A percentile compares a stretch with the other conserved stretches of the same genome.
These are phyloP conservation scores for Seriola quinqueradiata DNA, from an alignment of 2,113 vertebrate genomes.

Conservation along the genomic window DNA sequence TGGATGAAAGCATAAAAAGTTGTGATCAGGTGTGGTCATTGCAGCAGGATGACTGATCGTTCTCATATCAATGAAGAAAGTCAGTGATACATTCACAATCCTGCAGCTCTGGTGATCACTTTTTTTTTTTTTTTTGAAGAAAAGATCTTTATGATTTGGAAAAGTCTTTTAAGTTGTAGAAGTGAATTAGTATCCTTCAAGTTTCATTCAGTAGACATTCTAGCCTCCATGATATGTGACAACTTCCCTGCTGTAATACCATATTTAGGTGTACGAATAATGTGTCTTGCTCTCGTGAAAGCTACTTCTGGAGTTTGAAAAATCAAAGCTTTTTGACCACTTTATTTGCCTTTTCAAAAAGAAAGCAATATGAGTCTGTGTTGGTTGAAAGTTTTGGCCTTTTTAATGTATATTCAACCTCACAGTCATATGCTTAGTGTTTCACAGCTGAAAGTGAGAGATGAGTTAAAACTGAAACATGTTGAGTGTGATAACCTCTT, in stretches of 20 bases:
- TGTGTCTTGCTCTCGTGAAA: conserved; percentile 14
- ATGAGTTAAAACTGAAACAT: neutral
- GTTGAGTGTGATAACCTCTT: conserved; percentile 6
- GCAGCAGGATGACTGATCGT: neutral
- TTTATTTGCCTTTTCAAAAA: conserved; percentile 58
- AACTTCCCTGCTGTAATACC: conserved; percentile 28
- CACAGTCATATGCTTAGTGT: neutral
- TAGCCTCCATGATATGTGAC: neutral
- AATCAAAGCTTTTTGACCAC: conserved; percentile 35
- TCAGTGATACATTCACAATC: neutral
- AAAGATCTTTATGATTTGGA: neutral
- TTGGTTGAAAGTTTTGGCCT: conserved; percentile 14
- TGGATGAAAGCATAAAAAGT: conserved; percentile 10
- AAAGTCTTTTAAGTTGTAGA: conserved; percentile 6
- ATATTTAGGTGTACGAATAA: neutral
- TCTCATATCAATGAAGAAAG: neutral
- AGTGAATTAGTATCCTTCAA: conserved; percentile 15
- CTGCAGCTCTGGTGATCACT: conserved; percentile 10
- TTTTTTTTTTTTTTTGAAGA: neutral
- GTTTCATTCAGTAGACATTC: conserved; percentile 1
- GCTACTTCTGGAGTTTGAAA: conserved; percentile 14
- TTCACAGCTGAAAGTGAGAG: neutral
- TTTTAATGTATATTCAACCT: neutral
- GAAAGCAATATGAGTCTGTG: conserved; percentile 57
- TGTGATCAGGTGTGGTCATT: neutral